These are phyloP conservation scores for Dastarcus helophoroides DNA, from an alignment of 2,888 invertebrate species.

Conservation along the genomic window DNA sequence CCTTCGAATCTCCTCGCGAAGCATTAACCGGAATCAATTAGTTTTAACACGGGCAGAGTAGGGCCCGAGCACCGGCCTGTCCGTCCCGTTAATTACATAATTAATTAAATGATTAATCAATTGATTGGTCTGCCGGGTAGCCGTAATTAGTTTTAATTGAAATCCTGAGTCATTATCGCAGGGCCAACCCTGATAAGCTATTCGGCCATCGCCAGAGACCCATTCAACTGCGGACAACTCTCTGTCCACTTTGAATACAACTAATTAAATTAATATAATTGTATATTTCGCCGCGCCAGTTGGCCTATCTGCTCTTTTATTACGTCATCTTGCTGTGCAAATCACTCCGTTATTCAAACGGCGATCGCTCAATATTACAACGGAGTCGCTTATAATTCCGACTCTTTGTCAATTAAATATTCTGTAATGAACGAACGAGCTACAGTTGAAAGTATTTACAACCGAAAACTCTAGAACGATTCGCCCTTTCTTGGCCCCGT, in stretches of 20 bases:
- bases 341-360: constrained; percentile 3
- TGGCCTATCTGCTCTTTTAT: no score
- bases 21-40: no score
- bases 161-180: constrained; percentile 55
- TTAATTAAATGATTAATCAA: constrained; percentile 40
- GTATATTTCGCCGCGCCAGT: no score
- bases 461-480: neutral
- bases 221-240: constrained; percentile 23
- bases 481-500: neutral
- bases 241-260: constrained; percentile 22
- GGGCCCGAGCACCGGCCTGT: constrained; percentile 33
- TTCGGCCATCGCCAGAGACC: constrained; percentile 31
- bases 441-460: no score
- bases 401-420: neutral
- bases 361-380: neutral
- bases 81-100: constrained; percentile 37
- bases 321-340: neutral
- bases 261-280: constrained; percentile 27
- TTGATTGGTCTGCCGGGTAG: constrained; percentile 36
- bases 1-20: no score
- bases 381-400: no score
- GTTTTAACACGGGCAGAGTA: constrained; percentile 27
- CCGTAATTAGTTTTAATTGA: constrained; percentile 50
- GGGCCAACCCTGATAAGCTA: constrained; percentile 46
- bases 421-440: neutral